phyloP scores from a whole-genome alignment of 23 tunicate species.

The Oikopleura vanhoeffeni region DNA sequence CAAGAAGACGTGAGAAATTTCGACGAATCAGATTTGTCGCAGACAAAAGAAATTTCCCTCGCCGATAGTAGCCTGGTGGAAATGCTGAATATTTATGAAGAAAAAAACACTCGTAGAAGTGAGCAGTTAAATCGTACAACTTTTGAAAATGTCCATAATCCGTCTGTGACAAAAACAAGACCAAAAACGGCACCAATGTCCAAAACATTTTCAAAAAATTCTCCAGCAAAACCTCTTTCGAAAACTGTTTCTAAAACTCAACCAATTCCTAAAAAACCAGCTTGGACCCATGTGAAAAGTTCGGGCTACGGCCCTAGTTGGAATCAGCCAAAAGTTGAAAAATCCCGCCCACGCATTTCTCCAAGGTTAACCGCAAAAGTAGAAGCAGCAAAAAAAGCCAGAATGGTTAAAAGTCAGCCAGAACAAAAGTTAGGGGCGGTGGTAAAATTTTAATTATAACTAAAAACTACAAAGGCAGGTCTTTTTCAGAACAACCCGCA shows the following conservation, averaged over 20 bases:
- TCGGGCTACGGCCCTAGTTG: neutral
- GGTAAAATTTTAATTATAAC: no score
- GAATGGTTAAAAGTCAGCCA: no score
- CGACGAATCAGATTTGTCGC: neutral
- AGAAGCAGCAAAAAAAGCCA: neutral
- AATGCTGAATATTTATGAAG: neutral
- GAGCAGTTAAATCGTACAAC: neutral
- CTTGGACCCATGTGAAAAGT: neutral
- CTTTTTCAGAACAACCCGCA: no score
- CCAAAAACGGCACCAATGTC: neutral
- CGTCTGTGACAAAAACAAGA: neutral
- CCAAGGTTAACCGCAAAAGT: slow-evolving; percentile 13
- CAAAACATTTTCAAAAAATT: neutral
- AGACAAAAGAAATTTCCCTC: neutral
- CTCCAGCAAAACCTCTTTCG: neutral
- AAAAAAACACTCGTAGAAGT: neutral
- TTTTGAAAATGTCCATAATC: neutral
- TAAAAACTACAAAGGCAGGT: no score
- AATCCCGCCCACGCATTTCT: neutral
- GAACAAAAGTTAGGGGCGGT: no score
- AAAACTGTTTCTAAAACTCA: neutral
- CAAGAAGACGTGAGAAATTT: no score
- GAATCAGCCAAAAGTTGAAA: neutral
- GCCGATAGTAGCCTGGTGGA: neutral
- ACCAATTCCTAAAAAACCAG: neutral